phyloP scores from a whole-genome alignment of 2,797 vertebrate species.

The Clarias platycephalus region DNA sequence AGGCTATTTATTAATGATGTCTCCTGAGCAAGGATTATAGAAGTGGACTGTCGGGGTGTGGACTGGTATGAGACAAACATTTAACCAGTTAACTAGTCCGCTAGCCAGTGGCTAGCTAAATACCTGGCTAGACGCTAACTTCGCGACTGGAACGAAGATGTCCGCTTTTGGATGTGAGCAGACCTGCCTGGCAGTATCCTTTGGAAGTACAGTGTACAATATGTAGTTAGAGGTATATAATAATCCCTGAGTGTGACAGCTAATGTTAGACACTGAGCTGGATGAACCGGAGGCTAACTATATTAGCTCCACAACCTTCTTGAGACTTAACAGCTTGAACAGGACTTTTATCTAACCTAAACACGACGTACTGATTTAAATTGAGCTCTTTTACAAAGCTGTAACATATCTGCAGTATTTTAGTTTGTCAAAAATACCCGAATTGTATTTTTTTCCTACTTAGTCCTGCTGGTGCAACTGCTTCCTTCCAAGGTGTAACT shows the following conservation, averaged over 20 bases:
- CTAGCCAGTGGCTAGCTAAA: slow-evolving; percentile 2
- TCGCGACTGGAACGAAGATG: slow-evolving; percentile 66
- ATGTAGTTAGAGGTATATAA: neutral
- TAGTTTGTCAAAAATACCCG: too few species aligned
- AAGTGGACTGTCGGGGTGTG: slow-evolving; percentile 10
- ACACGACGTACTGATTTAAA: neutral
- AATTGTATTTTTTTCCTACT: too few species aligned
- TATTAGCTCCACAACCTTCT: neutral
- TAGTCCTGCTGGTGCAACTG: too few species aligned
- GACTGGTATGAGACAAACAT: slow-evolving; percentile 27
- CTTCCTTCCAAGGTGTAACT: too few species aligned
- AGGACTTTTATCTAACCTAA: neutral
- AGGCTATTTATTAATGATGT: neutral
- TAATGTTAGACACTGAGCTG: neutral
- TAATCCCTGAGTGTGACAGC: neutral
- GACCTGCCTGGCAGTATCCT: slow-evolving; percentile 80
- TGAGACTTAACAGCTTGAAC: neutral
- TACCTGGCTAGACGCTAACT: slow-evolving; percentile 18
- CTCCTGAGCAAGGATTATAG: neutral
- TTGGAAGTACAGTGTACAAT: slow-evolving; percentile 33
- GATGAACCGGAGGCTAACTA: neutral
- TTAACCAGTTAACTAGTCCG: neutral
- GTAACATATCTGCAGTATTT: neutral
- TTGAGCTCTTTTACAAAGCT: neutral
- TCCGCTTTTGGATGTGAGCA: slow-evolving; percentile 62